Evolutionary conservation across 2,113 vertebrate species (phyloP).

Genomic region (Corythoichthys haematopterus): DNA sequence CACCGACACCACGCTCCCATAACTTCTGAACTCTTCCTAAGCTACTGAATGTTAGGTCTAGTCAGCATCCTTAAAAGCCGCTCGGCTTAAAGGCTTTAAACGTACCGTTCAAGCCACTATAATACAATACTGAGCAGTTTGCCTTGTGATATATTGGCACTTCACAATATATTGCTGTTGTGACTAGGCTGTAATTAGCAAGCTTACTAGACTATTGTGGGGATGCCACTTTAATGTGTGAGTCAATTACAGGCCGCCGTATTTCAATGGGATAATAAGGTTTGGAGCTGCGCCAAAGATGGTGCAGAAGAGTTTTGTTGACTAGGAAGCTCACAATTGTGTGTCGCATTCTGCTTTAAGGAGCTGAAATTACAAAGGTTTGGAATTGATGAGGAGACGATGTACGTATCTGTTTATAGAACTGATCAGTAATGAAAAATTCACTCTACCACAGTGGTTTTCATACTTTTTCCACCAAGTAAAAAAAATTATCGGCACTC

Average conservation of each 20-base stretch:
- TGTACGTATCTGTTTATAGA: no score
- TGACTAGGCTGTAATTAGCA: slow-evolving; percentile 38
- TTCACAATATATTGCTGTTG: slow-evolving; percentile 21
- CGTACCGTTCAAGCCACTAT: not conserved
- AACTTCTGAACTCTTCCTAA: not conserved
- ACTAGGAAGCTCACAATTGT: slow-evolving; percentile 21
- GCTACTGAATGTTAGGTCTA: not conserved
- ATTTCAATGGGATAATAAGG: slow-evolving; percentile 36
- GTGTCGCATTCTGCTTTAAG: slow-evolving; percentile 18
- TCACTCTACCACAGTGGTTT: not conserved
- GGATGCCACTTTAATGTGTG: slow-evolving; percentile 35
- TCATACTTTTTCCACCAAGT: not conserved
- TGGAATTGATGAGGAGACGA: slow-evolving; percentile 1
- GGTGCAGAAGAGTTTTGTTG: slow-evolving; percentile 10
- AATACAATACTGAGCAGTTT: slow-evolving; percentile 4
- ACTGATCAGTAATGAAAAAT: no score
- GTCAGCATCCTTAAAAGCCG: slow-evolving; percentile 2
- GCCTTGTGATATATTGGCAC: slow-evolving; percentile 10
- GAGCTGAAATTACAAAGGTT: slow-evolving; percentile 6
- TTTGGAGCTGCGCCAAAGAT: slow-evolving; percentile 22
- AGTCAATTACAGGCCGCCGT: slow-evolving; percentile 40
- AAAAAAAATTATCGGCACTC: no score
- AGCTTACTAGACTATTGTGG: slow-evolving; percentile 33
- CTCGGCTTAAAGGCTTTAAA: not conserved
- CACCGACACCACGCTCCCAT: not conserved